Evolutionary conservation across 2,113 vertebrate species (phyloP), one percentile per base, ranked within the genome.

Genomic region (Pomatorhinus ruficollis): DNA sequence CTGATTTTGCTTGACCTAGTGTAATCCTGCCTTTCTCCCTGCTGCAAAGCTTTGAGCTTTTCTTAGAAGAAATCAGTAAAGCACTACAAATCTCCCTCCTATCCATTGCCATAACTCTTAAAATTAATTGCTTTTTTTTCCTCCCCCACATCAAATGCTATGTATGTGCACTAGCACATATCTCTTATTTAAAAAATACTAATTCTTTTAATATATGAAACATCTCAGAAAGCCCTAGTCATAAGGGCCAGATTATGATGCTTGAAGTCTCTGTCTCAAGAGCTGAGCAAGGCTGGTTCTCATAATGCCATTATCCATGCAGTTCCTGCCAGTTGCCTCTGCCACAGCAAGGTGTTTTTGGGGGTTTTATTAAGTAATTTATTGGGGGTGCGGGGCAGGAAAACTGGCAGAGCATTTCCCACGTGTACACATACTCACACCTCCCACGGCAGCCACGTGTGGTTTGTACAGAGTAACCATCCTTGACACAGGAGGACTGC

Each of bases 371-470:
- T 50, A 25, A 52, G 50, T 39, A 7, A 39, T 80, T 53, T 63
- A 39, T 60, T 33, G 69, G 25, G 6, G 5, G 5, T 8, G 11
- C n/a, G 9, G 4, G 6, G 3, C 14, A 57, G 44, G 22, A 68
- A 42, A 40, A 22, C 20, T 28, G 30, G 5, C 31, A 44, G n/a
- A 52, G 20, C 60, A 1, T 84, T 87, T 72, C 21, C 28, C 63
- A 40, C 3, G 0, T 15, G 12, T 23, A 11, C 10, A 13, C 18
- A 23, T 16, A 6, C 9, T 3, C 35, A 19, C 31, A 8, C 14
- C 11, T n/a, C 30, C 30, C 8, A 7, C 35, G 59, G 76, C 59
- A 87, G 83, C 50, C 37, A 2, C 0, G 2, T 2, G 1, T 0
- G 0, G 15, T 76, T 61, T 3, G 2, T 35, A 7, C 2, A 24